Evolutionary conservation across 23 tunicate species (phyloP), one percentile per base, ranked within the genome.

Genomic region (Trididemnum nubilum): DNA sequence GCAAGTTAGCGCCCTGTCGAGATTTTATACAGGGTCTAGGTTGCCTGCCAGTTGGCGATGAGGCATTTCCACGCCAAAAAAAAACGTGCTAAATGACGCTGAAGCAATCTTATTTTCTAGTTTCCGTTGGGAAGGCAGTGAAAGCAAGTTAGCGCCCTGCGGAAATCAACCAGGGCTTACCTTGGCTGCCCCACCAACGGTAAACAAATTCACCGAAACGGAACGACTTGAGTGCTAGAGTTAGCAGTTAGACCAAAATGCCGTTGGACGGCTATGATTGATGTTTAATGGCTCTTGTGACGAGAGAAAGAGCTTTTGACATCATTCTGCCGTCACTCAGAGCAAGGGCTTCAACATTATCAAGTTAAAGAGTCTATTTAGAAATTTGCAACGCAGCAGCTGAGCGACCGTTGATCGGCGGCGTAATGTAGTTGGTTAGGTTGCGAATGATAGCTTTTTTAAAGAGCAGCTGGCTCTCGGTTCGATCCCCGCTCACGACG

Each of bases 101-200:
- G n/a, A n/a, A n/a, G n/a, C n/a, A n/a, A n/a, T n/a, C n/a, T n/a
- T n/a, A n/a, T n/a, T n/a, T 22, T 25, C 5, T n/a, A 15, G 85
- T 76, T 44, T 30, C 37, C 38, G 83, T 79, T 58, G 30, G 32
- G 44, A 34, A 79, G 97, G 97, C 97, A 91, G 97, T 91, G 97
- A 91, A 79, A 44, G 97, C 97, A 91, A 91, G 97, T 91, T 91
- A 91, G 97, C 90, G 97, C 97, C 97, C 97, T 91, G 90, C 80
- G 12, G 15, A 69, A 34, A 12, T 40, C 18, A 33, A 27, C 86
- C 90, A 85, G 97, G 97, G 87, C 73, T 88, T 91, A 75, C 28
- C 90, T 79, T 91, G 97, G 69, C 97, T 91, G 97, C 97, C 90
- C 75, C 86, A 90, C 72, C 29, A 31, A 24, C 83, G 50, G 79